phyloP scores from a whole-genome alignment of 2,888 invertebrate species.

The Oscheius sp. region DNA sequence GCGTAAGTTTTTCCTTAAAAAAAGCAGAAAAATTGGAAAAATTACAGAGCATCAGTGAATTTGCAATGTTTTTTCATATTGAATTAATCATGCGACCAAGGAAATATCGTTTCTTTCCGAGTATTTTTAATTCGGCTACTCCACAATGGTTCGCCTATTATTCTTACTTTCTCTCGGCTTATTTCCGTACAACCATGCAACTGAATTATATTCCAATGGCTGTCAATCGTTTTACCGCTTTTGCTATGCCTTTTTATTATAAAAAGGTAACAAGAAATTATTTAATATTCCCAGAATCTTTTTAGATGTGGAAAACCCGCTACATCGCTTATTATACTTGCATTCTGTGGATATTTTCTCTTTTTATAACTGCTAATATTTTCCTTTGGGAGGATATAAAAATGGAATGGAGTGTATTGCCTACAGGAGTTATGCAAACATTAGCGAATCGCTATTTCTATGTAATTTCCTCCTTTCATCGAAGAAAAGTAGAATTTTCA shows the following conservation, averaged over 20 bases:
- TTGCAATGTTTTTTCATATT: conserved; percentile 26
- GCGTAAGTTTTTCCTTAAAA: neutral
- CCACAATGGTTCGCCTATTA: conserved; percentile 24
- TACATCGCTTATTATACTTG: neutral
- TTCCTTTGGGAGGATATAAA: conserved; percentile 6
- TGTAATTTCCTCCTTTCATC: neutral
- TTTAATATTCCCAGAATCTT: neutral
- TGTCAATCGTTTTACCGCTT: conserved; percentile 18
- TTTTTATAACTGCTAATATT: conserved; percentile 5
- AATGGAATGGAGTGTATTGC: conserved; percentile 20
- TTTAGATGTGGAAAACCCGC: conserved; percentile 20
- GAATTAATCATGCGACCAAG: conserved; percentile 11
- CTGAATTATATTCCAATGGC: conserved; percentile 24
- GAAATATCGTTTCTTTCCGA: conserved; percentile 17
- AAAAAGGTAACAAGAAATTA: neutral
- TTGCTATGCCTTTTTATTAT: conserved; percentile 1
- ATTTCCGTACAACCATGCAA: conserved; percentile 11
- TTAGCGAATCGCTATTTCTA: conserved; percentile 19
- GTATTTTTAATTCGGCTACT: conserved; percentile 11
- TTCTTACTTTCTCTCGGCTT: conserved; percentile 11
- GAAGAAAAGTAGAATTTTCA: neutral
- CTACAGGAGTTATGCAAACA: conserved; percentile 13
- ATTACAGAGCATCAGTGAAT: conserved; percentile 22
- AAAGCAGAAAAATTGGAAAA: neutral
- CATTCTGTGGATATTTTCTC: conserved; percentile 3